Evolutionary conservation across 2,888 invertebrate genomes (phyloP).

Genomic region (Poecilus cupreus): DNA sequence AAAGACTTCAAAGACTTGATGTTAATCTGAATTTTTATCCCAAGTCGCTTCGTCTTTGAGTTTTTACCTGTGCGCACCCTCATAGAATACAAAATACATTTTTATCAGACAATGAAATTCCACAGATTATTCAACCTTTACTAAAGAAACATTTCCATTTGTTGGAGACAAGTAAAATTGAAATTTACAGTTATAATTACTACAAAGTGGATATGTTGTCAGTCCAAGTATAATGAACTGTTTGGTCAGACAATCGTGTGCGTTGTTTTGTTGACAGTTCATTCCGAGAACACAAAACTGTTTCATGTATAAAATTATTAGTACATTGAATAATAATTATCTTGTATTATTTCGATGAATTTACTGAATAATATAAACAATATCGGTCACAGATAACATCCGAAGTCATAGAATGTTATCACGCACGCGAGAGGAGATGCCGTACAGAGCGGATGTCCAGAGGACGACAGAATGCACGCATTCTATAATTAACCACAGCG

Average conservation of each 20-base stretch:
- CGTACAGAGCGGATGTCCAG: conserved; percentile 43
- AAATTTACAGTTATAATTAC: background rate
- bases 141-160: background rate
- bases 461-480: conserved; percentile 8
- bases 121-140: background rate
- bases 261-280: too few species aligned
- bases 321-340: background rate
- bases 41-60: too few species aligned
- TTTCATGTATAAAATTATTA: background rate
- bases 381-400: background rate
- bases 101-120: background rate
- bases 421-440: background rate
- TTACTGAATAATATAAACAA: background rate
- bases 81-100: background rate
- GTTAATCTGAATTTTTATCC: too few species aligned
- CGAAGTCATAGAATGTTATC: background rate
- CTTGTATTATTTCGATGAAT: background rate
- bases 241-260: background rate
- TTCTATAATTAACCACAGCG: conserved; percentile 29
- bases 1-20: too few species aligned
- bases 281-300: too few species aligned
- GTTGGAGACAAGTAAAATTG: background rate
- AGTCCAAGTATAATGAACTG: background rate
- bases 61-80: background rate
- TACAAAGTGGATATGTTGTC: background rate